Conservation (phyloP, 1,140 invertebrate species). For the Teleopsis dalmanni region DNA sequence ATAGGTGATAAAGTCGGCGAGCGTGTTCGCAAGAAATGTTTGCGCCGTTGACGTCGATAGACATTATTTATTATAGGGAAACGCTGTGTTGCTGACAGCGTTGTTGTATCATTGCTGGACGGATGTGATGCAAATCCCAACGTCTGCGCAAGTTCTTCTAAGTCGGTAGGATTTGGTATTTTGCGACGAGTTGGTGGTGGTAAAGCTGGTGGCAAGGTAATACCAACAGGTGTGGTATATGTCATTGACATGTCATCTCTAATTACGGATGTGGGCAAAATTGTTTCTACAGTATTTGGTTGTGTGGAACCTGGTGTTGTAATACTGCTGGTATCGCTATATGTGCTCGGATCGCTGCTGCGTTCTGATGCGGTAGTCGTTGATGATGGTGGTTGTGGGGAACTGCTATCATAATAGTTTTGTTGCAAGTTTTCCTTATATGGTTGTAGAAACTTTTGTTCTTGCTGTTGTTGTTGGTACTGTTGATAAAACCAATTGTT, state of each 20-base stretch:
- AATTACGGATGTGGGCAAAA: slow-evolving; percentile 41
- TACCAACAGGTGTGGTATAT: slow-evolving; percentile 17
- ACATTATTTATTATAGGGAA: slow-evolving; percentile 20
- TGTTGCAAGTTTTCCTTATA: slow-evolving; percentile 16
- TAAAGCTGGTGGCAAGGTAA: slow-evolving; percentile 44
- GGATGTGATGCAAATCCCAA: slow-evolving; percentile 39
- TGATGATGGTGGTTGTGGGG: slow-evolving; percentile 10
- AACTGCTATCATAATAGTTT: slow-evolving; percentile 17
- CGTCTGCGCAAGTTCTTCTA: slow-evolving; percentile 49
- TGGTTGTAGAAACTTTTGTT: slow-evolving; percentile 11
- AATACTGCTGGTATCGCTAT: slow-evolving; percentile 20
- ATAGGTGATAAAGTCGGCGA: slow-evolving; percentile 61
- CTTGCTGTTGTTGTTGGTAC: slow-evolving; percentile 4
- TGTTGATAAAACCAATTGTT: slow-evolving; percentile 1
- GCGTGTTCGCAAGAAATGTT: slow-evolving; percentile 47
- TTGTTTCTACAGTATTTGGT: slow-evolving; percentile 22
- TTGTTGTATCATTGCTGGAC: slow-evolving; percentile 1
- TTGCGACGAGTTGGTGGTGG: slow-evolving; percentile 46
- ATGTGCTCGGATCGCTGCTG: slow-evolving; percentile 36
- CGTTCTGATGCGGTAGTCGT: slow-evolving; percentile 16
- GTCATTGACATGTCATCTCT: slow-evolving; percentile 33
- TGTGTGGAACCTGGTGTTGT: slow-evolving; percentile 10
- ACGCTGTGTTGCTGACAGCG: slow-evolving; percentile 15
- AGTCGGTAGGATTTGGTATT: slow-evolving; percentile 41
- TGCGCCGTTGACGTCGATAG: slow-evolving; percentile 42